These are phyloP conservation scores for Atrichornis clamosus DNA, from an alignment of 2,113 vertebrate genomes.

Conservation along the genomic window DNA sequence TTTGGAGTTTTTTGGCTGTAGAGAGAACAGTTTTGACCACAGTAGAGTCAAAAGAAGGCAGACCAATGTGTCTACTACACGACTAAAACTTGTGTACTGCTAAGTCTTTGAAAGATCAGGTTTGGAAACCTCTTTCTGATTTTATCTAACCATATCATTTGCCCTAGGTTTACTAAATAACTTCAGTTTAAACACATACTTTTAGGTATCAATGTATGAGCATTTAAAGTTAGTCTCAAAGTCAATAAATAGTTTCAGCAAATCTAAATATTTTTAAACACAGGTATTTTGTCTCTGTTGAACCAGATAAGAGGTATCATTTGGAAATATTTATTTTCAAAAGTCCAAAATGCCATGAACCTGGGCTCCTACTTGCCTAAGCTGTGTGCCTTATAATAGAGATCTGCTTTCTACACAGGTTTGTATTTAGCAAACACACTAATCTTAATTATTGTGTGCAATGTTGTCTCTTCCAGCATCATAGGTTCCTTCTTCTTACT, in stretches of 20 bases:
- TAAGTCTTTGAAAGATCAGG: not conserved
- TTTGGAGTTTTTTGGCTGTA: not conserved
- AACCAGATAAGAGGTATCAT: not conserved
- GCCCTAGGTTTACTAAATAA: slow-evolving; percentile 26
- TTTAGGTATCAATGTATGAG: not conserved
- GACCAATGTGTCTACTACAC: not conserved
- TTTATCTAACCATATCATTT: not conserved
- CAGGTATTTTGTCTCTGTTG: not conserved
- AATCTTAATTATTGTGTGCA: not conserved
- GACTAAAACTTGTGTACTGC: not conserved
- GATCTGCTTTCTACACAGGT: not conserved
- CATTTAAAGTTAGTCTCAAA: not conserved
- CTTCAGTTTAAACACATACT: not conserved
- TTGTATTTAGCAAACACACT: not conserved
- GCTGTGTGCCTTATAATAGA: not conserved
- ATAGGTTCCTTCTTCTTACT: not conserved
- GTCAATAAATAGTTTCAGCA: slow-evolving; percentile 16
- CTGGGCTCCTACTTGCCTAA: not conserved
- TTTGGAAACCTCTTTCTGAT: not conserved
- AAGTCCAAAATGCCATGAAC: not conserved
- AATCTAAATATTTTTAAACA: not conserved
- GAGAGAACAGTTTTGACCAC: not conserved
- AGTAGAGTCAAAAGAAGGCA: not conserved
- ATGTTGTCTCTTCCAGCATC: not conserved
- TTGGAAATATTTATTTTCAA: not conserved